Percentiles rank a stretch among this genome's conserved stretches.
These are phyloP conservation scores for Poicephalus gulielmi DNA, from an alignment of 2,113 vertebrate genomes.

Conservation along the genomic window DNA sequence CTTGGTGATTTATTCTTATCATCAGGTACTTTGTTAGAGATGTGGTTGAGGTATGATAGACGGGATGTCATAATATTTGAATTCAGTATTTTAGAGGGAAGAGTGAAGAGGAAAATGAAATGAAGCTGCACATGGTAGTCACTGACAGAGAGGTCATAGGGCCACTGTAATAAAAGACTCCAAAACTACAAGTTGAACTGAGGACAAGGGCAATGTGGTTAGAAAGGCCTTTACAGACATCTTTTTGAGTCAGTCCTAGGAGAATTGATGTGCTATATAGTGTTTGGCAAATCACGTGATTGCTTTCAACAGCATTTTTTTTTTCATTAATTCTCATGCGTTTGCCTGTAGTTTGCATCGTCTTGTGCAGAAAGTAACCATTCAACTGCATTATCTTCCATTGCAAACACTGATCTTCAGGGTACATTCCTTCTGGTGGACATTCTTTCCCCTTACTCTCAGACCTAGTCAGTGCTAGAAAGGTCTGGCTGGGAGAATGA, in stretches of 20 bases:
- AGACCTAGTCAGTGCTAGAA: background rate
- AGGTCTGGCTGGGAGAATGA: background rate
- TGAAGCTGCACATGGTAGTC: background rate
- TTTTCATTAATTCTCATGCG: background rate
- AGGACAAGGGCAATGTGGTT: background rate
- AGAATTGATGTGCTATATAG: background rate
- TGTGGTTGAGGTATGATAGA: background rate
- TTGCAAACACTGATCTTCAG: background rate
- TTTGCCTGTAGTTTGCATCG: background rate
- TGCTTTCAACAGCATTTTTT: background rate
- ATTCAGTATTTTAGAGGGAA: background rate
- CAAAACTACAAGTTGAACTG: background rate
- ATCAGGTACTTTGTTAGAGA: background rate
- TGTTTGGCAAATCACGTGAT: background rate
- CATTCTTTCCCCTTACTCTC: background rate
- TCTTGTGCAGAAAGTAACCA: background rate
- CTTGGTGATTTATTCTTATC: background rate
- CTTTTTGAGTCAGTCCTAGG: background rate
- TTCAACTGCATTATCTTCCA: background rate
- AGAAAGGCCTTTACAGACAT: background rate
- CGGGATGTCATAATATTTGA: background rate
- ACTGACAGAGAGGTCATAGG: background rate
- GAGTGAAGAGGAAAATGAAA: background rate
- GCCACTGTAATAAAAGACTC: accelerated
- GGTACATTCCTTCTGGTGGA: accelerated